Evolutionary conservation across 2,888 invertebrate genomes (phyloP).

Genomic region (Scaptomyza cyrtandrae): DNA sequence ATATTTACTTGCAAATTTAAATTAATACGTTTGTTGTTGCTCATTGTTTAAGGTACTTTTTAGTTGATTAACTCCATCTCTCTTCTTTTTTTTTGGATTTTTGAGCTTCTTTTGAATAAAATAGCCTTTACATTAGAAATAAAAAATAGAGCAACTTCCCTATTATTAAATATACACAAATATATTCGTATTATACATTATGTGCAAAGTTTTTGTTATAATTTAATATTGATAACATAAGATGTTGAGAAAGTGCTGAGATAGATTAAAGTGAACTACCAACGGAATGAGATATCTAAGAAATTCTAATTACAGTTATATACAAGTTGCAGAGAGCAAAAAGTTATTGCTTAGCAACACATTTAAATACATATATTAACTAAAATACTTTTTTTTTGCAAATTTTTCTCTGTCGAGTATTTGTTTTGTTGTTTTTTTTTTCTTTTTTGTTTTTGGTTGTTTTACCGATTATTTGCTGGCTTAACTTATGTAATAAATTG

Average conservation of each 20-base stretch:
- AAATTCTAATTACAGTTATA: conserved; percentile 34
- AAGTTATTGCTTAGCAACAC: conserved; percentile 29
- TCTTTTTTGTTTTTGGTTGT: conserved; percentile 20
- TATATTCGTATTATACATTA: conserved; percentile 18
- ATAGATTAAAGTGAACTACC: conserved; percentile 3
- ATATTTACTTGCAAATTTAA: conserved; percentile 67
- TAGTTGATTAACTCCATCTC: conserved; percentile 47
- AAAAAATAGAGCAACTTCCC: conserved; percentile 11
- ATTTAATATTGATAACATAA: conserved; percentile 14
- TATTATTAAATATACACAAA: conserved; percentile 28
- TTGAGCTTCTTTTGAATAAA: conserved; percentile 48
- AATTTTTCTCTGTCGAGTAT: conserved; percentile 62
- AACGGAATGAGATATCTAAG: conserved; percentile 48
- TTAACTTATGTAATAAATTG: conserved; percentile 39
- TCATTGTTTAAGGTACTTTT: conserved; percentile 67
- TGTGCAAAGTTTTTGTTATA: conserved; percentile 17
- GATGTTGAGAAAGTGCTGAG: conserved; percentile 8
- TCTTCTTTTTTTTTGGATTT: conserved; percentile 34
- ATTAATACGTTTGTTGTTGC: conserved; percentile 66
- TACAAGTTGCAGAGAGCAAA: conserved; percentile 33
- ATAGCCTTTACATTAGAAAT: conserved; percentile 7
- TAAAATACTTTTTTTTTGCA: conserved; percentile 65
- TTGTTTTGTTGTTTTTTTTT: conserved; percentile 35
- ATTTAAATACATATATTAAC: conserved; percentile 40
- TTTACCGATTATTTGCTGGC: conserved; percentile 7